Base-by-base conservation (phyloP, 2,113 vertebrate genomes). In the Labrus mixtus region DNA sequence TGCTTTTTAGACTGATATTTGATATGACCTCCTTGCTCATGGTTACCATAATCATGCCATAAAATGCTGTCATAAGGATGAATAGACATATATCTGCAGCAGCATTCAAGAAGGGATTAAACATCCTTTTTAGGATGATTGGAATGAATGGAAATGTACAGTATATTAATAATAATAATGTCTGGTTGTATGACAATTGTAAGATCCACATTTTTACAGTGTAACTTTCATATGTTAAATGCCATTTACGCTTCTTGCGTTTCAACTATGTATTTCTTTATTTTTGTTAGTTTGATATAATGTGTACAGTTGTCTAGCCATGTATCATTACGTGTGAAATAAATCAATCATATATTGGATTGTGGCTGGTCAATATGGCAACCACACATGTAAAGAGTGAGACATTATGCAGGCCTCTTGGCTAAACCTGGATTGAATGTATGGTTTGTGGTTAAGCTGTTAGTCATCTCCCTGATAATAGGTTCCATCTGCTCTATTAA, bases 221-320 rank as follows among this genome's bases (percentile, higher is more conserved):
- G 91, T 92, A 93, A 92, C 90, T 93, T 92, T 93, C 92, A 93
- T 93, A 93, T 93, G 92, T 93, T 92, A 88, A 91, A 92, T 91
- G 87, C 89, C 90, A 93, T 91, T 93, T 91, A 90, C 89, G 91
- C 92, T 93, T 92, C 86, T 90, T 85, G 91, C 90, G 90, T 93
- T 93, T 89, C 85, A 90, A 91, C 87, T 90, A 88, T 92, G 90
- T 92, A 91, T 90, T 91, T 86, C 90, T 93, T 93, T 93, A 92
- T 93, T 94, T 91, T 91, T 91, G 90, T 94, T 93, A 93, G 91
- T 93, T 93, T 93, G 92, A 93, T 93, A 93, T 93, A 93, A 90
- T 90, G 92, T 93, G 92, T 93, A 92, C 90, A 93, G 91, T 93
- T 93, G 92, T 93, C 92, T 92, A 93, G 92, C 92, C 92, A 93